Evolutionary conservation across 30 jellyfish, hydroid and myxozoan genomes (phyloP).

Genomic region (Turritopsis dohrnii): DNA sequence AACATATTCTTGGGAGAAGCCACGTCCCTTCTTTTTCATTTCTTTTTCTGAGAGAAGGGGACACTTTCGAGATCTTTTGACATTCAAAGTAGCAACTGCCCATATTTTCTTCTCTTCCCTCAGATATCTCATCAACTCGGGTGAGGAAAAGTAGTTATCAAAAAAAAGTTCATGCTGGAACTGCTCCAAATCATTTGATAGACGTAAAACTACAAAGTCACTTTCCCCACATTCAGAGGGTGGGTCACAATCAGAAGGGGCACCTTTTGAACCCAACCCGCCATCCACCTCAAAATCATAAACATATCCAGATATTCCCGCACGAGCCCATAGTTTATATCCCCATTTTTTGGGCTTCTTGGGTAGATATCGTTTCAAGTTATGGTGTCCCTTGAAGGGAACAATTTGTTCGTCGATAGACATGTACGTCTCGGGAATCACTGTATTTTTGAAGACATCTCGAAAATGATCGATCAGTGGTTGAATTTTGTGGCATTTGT

Average conservation of each 20-base stretch:
- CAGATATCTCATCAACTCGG: no score
- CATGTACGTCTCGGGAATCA: no score
- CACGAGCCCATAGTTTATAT: slow-evolving; percentile 52
- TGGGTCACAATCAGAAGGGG: slow-evolving; percentile 43
- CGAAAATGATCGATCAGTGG: slow-evolving; percentile 19
- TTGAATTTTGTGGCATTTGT: slow-evolving; percentile 18
- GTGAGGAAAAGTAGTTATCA: no score
- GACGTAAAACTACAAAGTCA: slow-evolving; percentile 42
- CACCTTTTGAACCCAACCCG: slow-evolving; percentile 32
- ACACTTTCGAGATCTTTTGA: no score
- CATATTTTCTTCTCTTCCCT: no score
- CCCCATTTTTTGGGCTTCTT: slow-evolving; percentile 43
- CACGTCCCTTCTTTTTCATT: slow-evolving; percentile 12
- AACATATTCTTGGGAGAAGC: not conserved
- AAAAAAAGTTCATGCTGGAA: not conserved
- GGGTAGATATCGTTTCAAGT: slow-evolving; percentile 35
- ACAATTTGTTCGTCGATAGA: slow-evolving; percentile 37
- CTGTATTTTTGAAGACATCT: no score
- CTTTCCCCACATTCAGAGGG: slow-evolving; percentile 48
- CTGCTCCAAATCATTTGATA: slow-evolving; percentile 14
- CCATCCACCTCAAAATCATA: slow-evolving; percentile 47
- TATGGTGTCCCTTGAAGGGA: slow-evolving; percentile 42
- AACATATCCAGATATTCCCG: slow-evolving; percentile 47
- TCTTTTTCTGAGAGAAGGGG: no score
- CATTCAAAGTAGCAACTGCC: no score